Percentiles rank a stretch among this genome's conserved stretches.
Conservation (phyloP, 2,797 vertebrate species). For the Gymnoscopelus braueri region DNA sequence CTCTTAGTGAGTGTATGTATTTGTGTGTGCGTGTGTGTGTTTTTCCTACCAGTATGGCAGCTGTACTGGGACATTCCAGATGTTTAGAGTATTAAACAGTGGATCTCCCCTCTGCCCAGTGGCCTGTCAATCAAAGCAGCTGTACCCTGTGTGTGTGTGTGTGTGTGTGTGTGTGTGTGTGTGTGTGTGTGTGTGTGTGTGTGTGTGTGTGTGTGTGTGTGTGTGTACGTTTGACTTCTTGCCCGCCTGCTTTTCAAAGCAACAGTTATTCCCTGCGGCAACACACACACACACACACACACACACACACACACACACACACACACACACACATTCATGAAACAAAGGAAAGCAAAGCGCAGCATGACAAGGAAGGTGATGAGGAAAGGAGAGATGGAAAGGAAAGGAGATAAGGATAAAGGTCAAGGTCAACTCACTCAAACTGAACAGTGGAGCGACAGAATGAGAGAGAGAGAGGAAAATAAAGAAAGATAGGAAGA, state of each 20-base stretch:
- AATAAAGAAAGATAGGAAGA: constrained; percentile 11
- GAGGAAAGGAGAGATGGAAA: constrained; percentile 31
- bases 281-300: constrained; percentile 15
- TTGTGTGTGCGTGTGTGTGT: constrained; percentile 17
- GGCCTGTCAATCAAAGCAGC: constrained; percentile 25
- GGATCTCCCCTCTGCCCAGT: constrained; percentile 24
- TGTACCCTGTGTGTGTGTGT: not conserved
- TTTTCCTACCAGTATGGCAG: constrained; percentile 26
- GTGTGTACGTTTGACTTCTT: constrained; percentile 12
- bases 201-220: too few relatives aligned
- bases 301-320: constrained; percentile 24
- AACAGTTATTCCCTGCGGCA: too few relatives aligned
- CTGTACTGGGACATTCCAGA: constrained; percentile 14
- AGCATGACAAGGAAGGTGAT: not conserved
- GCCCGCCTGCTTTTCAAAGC: constrained; percentile 28
- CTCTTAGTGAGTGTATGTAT: not conserved
- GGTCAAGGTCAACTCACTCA: too few relatives aligned
- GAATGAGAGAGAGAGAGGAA: constrained; percentile 16
- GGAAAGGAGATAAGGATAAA: not conserved
- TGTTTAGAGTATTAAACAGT: constrained; percentile 18
- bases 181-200: too few relatives aligned
- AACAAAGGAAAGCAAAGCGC: too few relatives aligned
- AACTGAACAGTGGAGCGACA: not conserved
- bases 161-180: constrained; percentile 11
- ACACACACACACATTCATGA: constrained; percentile 1